Conservation (phyloP, 2,888 invertebrate species). For the Caenorhabditis virilis region DNA sequence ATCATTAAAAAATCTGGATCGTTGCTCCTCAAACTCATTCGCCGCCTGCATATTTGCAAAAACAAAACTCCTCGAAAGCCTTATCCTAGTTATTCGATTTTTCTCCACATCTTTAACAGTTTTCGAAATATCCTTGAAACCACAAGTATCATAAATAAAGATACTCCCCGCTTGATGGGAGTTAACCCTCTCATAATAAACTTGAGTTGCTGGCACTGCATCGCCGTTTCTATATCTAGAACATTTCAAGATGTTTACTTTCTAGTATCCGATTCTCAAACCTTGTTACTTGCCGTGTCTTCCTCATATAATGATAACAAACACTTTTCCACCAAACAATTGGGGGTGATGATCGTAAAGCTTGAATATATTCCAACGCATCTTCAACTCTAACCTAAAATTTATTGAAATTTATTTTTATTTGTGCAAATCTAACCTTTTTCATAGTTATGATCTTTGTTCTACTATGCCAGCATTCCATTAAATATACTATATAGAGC, state of each 20-base stretch:
- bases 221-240: conserved; percentile 80
- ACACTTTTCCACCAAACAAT: conserved; percentile 87
- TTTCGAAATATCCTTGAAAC: conserved; percentile 68
- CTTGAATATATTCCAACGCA: conserved; percentile 76
- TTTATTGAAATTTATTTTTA: background rate
- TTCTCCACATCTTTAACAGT: conserved; percentile 34
- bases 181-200: conserved; percentile 83
- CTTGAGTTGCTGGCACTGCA: conserved; percentile 81
- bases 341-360: conserved; percentile 78
- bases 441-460: conserved; percentile 76
- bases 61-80: conserved; percentile 74
- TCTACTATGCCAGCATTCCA: conserved; percentile 83
- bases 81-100: conserved; percentile 38
- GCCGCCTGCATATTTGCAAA: conserved; percentile 79
- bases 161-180: conserved; percentile 80
- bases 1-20: conserved; percentile 80
- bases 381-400: conserved; percentile 75
- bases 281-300: conserved; percentile 75
- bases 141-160: conserved; percentile 81
- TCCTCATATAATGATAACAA: conserved; percentile 82
- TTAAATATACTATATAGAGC: conserved; percentile 81
- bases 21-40: conserved; percentile 81
- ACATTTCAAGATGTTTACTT: background rate
- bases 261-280: conserved; percentile 10
- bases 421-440: no score